Evolutionary conservation across 2,888 invertebrate genomes (phyloP).

Genomic region (Acleris emargana): DNA sequence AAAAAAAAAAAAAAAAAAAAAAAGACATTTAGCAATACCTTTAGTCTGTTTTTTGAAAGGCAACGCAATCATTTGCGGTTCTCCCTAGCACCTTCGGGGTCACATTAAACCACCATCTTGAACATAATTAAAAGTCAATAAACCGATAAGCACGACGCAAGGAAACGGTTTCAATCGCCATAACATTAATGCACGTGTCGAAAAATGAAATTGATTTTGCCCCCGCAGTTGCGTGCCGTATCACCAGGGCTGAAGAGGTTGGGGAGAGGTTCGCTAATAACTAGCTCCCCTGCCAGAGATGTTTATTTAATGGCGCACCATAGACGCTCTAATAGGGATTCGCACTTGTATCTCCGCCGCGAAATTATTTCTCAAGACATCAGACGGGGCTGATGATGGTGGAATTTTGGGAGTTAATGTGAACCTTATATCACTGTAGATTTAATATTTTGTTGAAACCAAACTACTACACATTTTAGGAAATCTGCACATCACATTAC

Average conservation of each 20-base stretch:
- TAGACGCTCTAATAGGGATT: constrained; percentile 78
- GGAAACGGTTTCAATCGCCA: constrained; percentile 64
- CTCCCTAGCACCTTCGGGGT: neutral
- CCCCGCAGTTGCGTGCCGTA: constrained; percentile 79
- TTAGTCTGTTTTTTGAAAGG: neutral
- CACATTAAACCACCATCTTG: constrained; percentile 5
- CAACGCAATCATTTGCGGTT: no score
- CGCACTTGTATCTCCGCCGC: constrained; percentile 47
- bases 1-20: no score
- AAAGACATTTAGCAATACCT: neutral
- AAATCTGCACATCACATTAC: neutral
- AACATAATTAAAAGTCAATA: constrained; percentile 32
- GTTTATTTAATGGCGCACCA: constrained; percentile 82
- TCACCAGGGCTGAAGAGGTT: constrained; percentile 74
- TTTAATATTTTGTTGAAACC: no score
- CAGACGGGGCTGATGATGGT: constrained; percentile 22
- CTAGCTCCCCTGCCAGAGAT: constrained; percentile 76
- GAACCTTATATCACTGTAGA: neutral
- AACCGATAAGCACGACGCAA: constrained; percentile 36
- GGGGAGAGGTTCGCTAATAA: constrained; percentile 78
- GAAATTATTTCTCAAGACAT: constrained; percentile 49
- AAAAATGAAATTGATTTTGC: constrained; percentile 82
- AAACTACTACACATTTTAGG: neutral
- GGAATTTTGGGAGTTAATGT: neutral
- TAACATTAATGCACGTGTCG: constrained; percentile 79